Conservation (phyloP, 2,888 invertebrate genomes). For the Drosophila longiperda region DNA sequence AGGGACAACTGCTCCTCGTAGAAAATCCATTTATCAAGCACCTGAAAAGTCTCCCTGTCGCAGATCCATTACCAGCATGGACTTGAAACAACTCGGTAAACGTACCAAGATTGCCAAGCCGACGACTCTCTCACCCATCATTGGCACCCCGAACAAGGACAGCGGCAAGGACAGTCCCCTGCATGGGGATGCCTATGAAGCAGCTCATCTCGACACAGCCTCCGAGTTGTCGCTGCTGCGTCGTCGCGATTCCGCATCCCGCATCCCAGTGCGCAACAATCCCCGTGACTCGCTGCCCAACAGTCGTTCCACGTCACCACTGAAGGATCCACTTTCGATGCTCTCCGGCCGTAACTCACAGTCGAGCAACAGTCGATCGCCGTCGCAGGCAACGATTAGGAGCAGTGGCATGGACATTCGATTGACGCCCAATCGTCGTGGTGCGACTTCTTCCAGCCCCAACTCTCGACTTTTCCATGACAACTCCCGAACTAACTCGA, state of each 20-base stretch:
- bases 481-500: slow-evolving; percentile 36
- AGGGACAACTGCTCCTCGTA: slow-evolving; percentile 39
- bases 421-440: slow-evolving; percentile 66
- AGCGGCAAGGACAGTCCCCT: slow-evolving; percentile 76
- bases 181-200: slow-evolving; percentile 62
- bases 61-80: slow-evolving; percentile 29
- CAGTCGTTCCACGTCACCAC: slow-evolving; percentile 73
- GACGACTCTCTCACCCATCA: slow-evolving; percentile 84
- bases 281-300: slow-evolving; percentile 57
- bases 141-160: slow-evolving; percentile 85
- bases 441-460: slow-evolving; percentile 64
- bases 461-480: slow-evolving; percentile 73
- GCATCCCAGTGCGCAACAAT: slow-evolving; percentile 80
- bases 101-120: slow-evolving; percentile 83
- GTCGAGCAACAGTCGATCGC: slow-evolving; percentile 73
- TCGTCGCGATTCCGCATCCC: slow-evolving; percentile 80
- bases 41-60: slow-evolving; percentile 35
- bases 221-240: slow-evolving; percentile 60
- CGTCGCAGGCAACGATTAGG: slow-evolving; percentile 60
- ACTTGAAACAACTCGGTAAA: slow-evolving; percentile 38
- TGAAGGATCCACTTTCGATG: slow-evolving; percentile 66
- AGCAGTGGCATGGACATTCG: slow-evolving; percentile 39
- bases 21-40: slow-evolving; percentile 59
- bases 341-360: slow-evolving; percentile 72
- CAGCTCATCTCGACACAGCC: slow-evolving; percentile 54